Evolutionary conservation across 2,888 invertebrate species (phyloP), one percentile per base, ranked within the genome.

Genomic region (Andrena flavipes): DNA sequence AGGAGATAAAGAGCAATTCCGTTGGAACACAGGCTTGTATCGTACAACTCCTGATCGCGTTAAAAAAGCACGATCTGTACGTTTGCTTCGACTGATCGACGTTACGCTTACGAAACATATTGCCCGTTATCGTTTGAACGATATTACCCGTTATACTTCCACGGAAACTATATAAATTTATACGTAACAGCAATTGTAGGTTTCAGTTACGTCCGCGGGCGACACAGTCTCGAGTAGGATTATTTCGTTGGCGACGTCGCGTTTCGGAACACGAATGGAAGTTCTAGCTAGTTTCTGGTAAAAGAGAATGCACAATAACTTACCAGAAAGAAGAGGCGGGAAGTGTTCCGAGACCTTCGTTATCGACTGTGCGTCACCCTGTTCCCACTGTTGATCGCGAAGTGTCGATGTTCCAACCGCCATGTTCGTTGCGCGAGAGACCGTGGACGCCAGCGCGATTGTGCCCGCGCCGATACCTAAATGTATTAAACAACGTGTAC

Each of bases 61-160:
- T 26, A 8, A 30, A 8, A 64, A 67, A 23, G 2, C 20, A 65
- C 30, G 13, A 63, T 29, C n/a, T 62, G 60, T 33, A 54, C 23
- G 3, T 65, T 54, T 30, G 49, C 56, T 80, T 56, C 62, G 78
- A 68, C 30, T 35, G 33, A 60, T 71, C 79, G 54, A 62, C 29
- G 48, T 65, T 42, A 60, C 74, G 64, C 75, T 62, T 51, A 26
- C 65, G 51, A 71, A 56, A 67, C 23, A 20, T 62, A 16, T 54
- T 68, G 10, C 7, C 30, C 10, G 16, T 35, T 71, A 49, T 26
- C 23, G 62, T 70, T 70, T 16, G 51, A 70, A 63, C 51, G 60
- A 7, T 54, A 69, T 74, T 59, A 54, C 13, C 29, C 48, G 33
- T 60, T 51, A 59, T 49, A 68, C 60, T 68, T 75, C 33, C 60